Evolutionary conservation across 2,888 invertebrate genomes (phyloP), one percentile per base, ranked within the genome.

Genomic region (Pristionchus entomophagus): DNA sequence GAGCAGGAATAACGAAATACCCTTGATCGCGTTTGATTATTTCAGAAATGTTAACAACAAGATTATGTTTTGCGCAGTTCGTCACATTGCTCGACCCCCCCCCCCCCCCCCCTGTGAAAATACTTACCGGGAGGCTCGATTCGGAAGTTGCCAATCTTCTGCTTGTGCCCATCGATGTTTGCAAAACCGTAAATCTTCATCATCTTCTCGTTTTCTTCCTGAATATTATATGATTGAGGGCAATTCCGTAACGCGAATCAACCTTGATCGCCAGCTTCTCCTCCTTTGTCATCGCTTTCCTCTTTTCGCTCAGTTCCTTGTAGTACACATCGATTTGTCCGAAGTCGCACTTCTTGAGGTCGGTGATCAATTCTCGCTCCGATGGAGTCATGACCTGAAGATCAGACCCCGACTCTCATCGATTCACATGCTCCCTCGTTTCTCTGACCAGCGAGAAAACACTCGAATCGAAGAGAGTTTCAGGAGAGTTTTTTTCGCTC

Each of bases 121-220:
- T n/a, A n/a, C n/a, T 22, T 86, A 80, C 91, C 98, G 0, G 99
- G 99, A 4, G 99, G 99, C 95, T 99, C 99, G 94, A 99, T 97
- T 94, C 96, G 96, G 93, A 99, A 99, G 94, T 99, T 99, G 62
- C 98, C 99, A 93, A 99, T 98, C 94, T 98, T 98, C 94, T 99
- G 98, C 94, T 97, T 97, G 94, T 99, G 98, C 0, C 97, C 97
- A 94, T 99, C 99, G 92, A 99, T 97, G 41, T 95, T 95, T 94
- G 99, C 99, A 93, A 96, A 96, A 4, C 99, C 99, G 94, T 97
- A 99, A 94, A 97, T 97, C 93, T 97, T 96, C 88, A 96, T 94
- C 49, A 97, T 95, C 85, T 96, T 96, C 91, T 98, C 98, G 94
- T 97, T 98, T 93, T 97, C 96, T 83, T 88, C 88, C 86, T 88